Percentiles rank a stretch among this genome's conserved stretches.
Conservation (phyloP, 2,888 invertebrate species). For the Eudasyphora cyanicolor region DNA sequence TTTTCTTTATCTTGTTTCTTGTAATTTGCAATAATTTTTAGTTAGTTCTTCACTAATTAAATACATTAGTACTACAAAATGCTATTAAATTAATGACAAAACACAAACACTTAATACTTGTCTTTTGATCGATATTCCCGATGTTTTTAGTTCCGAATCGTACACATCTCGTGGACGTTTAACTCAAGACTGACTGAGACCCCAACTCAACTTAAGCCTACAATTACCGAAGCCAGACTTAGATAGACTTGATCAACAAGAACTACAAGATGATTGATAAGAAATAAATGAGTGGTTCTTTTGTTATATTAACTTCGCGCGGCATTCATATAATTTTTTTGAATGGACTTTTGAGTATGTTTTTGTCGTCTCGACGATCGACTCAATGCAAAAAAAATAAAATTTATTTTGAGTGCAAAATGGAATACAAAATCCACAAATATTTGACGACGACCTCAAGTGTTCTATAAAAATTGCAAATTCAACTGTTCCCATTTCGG, state of each 20-base stretch:
- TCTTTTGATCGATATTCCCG: conserved; percentile 8
- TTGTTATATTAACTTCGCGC: background rate
- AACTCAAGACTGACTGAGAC: conserved; percentile 53
- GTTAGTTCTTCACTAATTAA: background rate
- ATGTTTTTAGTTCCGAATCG: conserved; percentile 34
- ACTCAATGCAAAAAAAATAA: too few species aligned
- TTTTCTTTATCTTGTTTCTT: background rate
- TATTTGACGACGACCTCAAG: too few species aligned
- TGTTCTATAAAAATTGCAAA: too few species aligned
- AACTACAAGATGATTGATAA: conserved; percentile 51
- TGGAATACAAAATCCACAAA: too few species aligned
- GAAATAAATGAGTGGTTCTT: conserved; percentile 13
- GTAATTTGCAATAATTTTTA: background rate
- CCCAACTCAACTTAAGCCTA: conserved; percentile 43
- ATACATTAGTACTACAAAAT: background rate
- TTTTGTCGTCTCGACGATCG: background rate
- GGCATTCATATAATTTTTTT: conserved; percentile 14
- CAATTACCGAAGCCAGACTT: conserved; percentile 31
- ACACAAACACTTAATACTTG: too few species aligned
- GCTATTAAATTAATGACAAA: too few species aligned
- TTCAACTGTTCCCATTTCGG: too few species aligned
- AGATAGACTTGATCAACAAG: conserved; percentile 32
- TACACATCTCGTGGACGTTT: conserved; percentile 42
- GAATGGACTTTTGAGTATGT: background rate
- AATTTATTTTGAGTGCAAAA: too few species aligned